Base-by-base conservation (phyloP, 2,113 vertebrate species). In the Aphelocoma coerulescens region DNA sequence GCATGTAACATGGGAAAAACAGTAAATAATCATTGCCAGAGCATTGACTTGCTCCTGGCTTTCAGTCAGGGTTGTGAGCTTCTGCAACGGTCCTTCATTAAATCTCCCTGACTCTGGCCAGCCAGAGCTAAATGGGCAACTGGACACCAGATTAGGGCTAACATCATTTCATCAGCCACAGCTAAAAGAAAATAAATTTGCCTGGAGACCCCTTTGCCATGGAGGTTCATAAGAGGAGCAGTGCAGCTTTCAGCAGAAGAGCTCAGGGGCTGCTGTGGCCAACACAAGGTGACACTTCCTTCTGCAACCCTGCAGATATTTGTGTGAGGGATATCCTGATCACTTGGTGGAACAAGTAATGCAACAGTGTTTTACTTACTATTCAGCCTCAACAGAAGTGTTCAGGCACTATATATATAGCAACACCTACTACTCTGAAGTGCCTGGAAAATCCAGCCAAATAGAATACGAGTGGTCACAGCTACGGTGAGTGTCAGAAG, bases 21-120 rank as follows among this genome's bases (percentile, higher is more conserved):
- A 35, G 92, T 90, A 86, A 96, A 94, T 91, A 92, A 84, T 84
- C 90, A 52, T 46, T 94, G 65, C 85, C 72, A 91, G 88, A 81
- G 57, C 52, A 44, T 0, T 48, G 57, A 81, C 52, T 20, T 74
- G 59, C 67, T 85, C 51, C 71, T 80, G 58, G 30, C 39, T 83
- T 89, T 67, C 21, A 24, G 43, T 32, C 72, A 61, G 35, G 39
- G 52, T 69, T 23, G 3, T 63, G 59, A 80, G 79, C 26, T 93
- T 84, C 71, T 83, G 24, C 43, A 48, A 1, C 13, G 20, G 32
- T 71, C 59, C 39, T 74, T 73, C 67, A 24, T 44, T 35, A 24
- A 91, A 73, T 55, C 32, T 79, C 30, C 22, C 3, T 66, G 66
- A 33, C 35, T 80, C 39, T 27, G n/a, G 44, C 37, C 44, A 41